These are phyloP conservation scores for Malthinus seriepunctatus DNA, from an alignment of 2,888 invertebrate species.

Conservation along the genomic window DNA sequence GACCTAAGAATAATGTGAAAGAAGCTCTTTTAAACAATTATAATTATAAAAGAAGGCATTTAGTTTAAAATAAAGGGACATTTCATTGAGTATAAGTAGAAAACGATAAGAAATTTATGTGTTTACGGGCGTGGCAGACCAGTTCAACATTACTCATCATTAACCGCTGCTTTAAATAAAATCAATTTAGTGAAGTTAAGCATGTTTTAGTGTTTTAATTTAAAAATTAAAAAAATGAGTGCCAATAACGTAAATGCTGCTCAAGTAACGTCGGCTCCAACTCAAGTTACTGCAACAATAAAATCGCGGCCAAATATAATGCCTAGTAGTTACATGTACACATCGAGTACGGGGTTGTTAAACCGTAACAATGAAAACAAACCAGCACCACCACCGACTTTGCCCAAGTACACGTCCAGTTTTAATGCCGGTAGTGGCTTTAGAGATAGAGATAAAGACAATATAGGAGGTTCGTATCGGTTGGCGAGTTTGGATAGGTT, in stretches of 20 bases:
- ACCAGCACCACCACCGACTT: slow-evolving; percentile 76
- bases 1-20: neutral
- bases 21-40: too few relatives aligned
- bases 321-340: slow-evolving; percentile 67
- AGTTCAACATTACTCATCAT: slow-evolving; percentile 53
- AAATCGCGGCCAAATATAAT: slow-evolving; percentile 55
- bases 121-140: slow-evolving; percentile 53
- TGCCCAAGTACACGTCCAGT: slow-evolving; percentile 79
- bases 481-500: slow-evolving; percentile 82
- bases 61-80: neutral
- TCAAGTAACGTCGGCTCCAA: slow-evolving; percentile 49
- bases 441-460: slow-evolving; percentile 68
- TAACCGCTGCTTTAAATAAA: neutral
- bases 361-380: slow-evolving; percentile 61
- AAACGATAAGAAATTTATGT: slow-evolving; percentile 7
- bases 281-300: slow-evolving; percentile 54
- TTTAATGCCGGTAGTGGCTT: slow-evolving; percentile 72
- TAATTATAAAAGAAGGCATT: too few relatives aligned
- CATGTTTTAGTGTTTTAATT: slow-evolving; percentile 26
- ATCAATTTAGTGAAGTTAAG: too few relatives aligned
- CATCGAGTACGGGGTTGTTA: slow-evolving; percentile 64
- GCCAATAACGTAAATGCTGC: slow-evolving; percentile 53
- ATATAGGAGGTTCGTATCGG: slow-evolving; percentile 74
- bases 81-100: neutral
- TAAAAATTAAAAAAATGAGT: slow-evolving; percentile 45